These are phyloP conservation scores for Takifugu ocellatus DNA, from an alignment of 2,797 vertebrate species.

Conservation along the genomic window DNA sequence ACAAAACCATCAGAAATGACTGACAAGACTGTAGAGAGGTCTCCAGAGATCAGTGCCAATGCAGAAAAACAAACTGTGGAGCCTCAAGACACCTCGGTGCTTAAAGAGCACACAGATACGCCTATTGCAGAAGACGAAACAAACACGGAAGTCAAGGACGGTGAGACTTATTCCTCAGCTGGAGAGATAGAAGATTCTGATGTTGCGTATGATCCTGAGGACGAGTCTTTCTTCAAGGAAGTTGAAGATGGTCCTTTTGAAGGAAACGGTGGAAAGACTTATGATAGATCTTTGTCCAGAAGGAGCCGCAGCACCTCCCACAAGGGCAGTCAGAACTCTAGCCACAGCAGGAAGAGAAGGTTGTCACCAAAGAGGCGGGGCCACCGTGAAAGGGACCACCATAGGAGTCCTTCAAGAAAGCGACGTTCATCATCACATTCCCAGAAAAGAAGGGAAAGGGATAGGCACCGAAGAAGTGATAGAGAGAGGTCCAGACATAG, in stretches of 20 bases:
- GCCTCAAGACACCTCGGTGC: slow-evolving; percentile 27
- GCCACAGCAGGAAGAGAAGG: slow-evolving; percentile 57
- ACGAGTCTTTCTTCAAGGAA: slow-evolving; percentile 90
- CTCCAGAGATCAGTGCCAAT: slow-evolving; percentile 68
- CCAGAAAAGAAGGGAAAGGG: slow-evolving; percentile 55
- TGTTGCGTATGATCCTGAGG: slow-evolving; percentile 91
- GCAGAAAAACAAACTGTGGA: slow-evolving; percentile 41
- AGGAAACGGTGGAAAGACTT: slow-evolving; percentile 50
- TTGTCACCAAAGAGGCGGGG: slow-evolving; percentile 65
- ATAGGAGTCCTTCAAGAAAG: slow-evolving; percentile 62
- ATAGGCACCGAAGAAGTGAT: slow-evolving; percentile 61
- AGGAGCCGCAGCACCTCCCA: slow-evolving; percentile 23
- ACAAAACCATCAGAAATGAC: slow-evolving; percentile 46
- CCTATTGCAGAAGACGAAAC: slow-evolving; percentile 36
- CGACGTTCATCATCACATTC: slow-evolving; percentile 62
- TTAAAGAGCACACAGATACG: slow-evolving; percentile 7
- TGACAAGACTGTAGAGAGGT: slow-evolving; percentile 58
- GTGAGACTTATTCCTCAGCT: slow-evolving; percentile 63
- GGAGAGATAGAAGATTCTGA: slow-evolving; percentile 78
- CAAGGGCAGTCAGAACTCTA: slow-evolving; percentile 40
- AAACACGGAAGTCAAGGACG: slow-evolving; percentile 43
- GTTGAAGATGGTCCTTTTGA: slow-evolving; percentile 83
- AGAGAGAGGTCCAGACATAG: slow-evolving; percentile 66
- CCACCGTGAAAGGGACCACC: slow-evolving; percentile 57
- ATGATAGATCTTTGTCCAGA: slow-evolving; percentile 45